A percentile compares a stretch with the other conserved stretches of the same genome.
These are phyloP conservation scores for Leptinotarsa rubiginosa DNA, from an alignment of 2,888 invertebrate species.

Conservation along the genomic window DNA sequence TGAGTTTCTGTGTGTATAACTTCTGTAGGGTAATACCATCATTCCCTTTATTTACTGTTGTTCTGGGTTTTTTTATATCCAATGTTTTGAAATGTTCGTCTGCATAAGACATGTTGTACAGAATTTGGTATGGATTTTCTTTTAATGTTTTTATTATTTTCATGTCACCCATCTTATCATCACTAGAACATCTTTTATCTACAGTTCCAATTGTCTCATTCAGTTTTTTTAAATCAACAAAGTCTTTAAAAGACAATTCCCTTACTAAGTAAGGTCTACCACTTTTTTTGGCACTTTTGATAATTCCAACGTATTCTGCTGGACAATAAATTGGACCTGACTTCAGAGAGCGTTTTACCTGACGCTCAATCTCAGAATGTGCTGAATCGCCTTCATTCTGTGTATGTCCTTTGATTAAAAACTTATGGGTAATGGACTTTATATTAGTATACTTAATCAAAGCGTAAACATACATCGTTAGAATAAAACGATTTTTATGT, in stretches of 20 bases:
- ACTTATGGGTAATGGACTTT: constrained; percentile 41
- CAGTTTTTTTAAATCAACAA: neutral
- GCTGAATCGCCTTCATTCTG: constrained; percentile 39
- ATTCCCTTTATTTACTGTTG: no score
- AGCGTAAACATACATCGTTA: constrained; percentile 22
- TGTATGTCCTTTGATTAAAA: constrained; percentile 36
- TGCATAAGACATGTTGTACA: no score
- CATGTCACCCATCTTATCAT: no score
- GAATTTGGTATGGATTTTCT: no score
- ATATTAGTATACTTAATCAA: constrained; percentile 7
- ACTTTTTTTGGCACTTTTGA: neutral
- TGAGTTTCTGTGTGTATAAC: no score
- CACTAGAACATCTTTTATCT: neutral
- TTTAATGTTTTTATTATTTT: no score
- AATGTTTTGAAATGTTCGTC: no score
- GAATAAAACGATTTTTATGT: constrained; percentile 24
- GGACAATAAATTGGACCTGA: constrained; percentile 4
- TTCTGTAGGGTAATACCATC: no score
- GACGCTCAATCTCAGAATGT: constrained; percentile 40
- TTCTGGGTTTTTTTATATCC: no score
- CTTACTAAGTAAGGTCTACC: neutral
- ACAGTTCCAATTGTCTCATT: neutral
- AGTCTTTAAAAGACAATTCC: neutral
- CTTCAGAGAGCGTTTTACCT: constrained; percentile 33
- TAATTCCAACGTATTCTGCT: neutral